Conservation (phyloP, 2,888 invertebrate species). For the Lomographa bimaculata region DNA sequence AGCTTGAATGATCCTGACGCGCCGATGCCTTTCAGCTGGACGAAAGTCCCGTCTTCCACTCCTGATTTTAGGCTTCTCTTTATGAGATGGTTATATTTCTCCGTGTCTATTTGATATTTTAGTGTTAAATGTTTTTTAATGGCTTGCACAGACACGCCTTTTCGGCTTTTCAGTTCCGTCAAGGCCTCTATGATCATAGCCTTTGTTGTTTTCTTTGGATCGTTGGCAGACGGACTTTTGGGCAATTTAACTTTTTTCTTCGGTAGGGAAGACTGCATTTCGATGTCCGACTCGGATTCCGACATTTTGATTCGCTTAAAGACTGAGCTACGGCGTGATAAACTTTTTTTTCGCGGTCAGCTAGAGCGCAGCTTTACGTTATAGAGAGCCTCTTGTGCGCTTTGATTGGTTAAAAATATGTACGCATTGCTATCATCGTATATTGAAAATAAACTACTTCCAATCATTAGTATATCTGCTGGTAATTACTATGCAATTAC, state of each 20-base stretch:
- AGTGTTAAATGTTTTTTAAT: constrained; percentile 65
- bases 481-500: too few relatives aligned
- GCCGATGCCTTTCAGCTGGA: constrained; percentile 64
- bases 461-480: too few relatives aligned
- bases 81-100: constrained; percentile 56
- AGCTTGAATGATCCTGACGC: constrained; percentile 68
- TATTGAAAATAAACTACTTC: too few relatives aligned
- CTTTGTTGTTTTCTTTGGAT: constrained; percentile 55
- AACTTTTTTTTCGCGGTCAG: constrained; percentile 7
- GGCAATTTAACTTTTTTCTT: constrained; percentile 38
- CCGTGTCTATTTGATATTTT: constrained; percentile 53
- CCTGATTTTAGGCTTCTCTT: constrained; percentile 61
- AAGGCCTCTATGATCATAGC: constrained; percentile 63
- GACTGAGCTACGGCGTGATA: too few relatives aligned
- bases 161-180: constrained; percentile 51
- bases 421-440: too few relatives aligned
- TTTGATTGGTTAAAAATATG: constrained; percentile 12
- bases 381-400: constrained; percentile 27
- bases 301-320: too few relatives aligned
- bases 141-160: constrained; percentile 67
- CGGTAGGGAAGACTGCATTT: constrained; percentile 39
- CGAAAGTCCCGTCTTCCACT: constrained; percentile 58
- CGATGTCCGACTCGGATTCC: constrained; percentile 44
- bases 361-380: constrained; percentile 35
- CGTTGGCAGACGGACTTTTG: constrained; percentile 40